Conservation (phyloP, 2,797 vertebrate species). For the Neosilurus hyrtlii region DNA sequence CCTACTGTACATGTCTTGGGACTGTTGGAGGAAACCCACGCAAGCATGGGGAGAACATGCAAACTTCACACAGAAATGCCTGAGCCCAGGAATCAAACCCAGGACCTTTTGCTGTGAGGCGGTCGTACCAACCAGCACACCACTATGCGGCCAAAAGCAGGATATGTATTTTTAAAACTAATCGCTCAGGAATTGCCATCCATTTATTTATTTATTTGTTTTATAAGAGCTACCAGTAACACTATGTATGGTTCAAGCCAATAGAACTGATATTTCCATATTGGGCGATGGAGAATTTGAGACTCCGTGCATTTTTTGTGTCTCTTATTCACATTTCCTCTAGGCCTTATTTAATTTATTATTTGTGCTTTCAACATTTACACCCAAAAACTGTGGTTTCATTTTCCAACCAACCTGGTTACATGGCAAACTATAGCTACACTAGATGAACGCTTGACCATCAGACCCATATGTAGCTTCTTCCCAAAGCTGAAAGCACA, state of each 20-base stretch:
- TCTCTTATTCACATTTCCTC: neutral
- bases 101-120: no score
- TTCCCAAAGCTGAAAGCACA: no score
- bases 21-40: no score
- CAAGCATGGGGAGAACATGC: no score
- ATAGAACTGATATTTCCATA: neutral
- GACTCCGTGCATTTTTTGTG: neutral
- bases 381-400: neutral
- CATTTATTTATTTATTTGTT: neutral
- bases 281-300: neutral
- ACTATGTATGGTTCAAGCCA: neutral
- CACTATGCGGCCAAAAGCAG: neutral
- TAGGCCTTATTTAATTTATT: neutral
- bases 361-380: neutral
- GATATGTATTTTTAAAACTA: neutral
- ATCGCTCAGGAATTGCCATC: neutral
- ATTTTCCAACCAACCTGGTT: neutral
- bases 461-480: no score
- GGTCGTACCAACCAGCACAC: no score
- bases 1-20: no score
- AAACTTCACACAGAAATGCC: no score
- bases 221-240: neutral
- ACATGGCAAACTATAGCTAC: neutral
- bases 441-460: no score
- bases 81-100: no score